These are phyloP conservation scores for Oreamnos americanus DNA, from an alignment of 2,113 vertebrate species.

Conservation along the genomic window DNA sequence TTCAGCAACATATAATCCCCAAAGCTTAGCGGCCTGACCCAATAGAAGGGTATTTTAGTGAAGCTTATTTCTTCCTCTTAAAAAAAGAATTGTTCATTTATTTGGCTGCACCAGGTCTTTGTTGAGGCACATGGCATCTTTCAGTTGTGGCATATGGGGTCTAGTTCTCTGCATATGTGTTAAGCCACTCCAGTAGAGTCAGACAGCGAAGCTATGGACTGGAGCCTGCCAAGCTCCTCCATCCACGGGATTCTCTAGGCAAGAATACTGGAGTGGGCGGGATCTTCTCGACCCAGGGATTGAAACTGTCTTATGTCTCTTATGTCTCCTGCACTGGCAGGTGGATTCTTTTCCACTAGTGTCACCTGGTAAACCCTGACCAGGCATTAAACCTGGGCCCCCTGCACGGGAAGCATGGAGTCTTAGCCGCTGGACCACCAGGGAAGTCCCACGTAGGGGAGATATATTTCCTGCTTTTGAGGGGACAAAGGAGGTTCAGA, in stretches of 20 bases:
- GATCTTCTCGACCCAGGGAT: neutral
- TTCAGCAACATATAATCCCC: neutral
- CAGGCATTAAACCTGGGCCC: neutral
- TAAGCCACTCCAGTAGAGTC: accelerated
- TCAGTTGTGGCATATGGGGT: neutral
- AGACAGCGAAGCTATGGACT: neutral
- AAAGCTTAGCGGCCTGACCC: neutral
- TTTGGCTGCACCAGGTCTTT: neutral
- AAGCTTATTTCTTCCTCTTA: neutral
- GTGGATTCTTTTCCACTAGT: neutral
- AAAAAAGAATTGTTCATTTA: neutral
- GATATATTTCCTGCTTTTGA: neutral
- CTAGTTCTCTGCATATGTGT: neutral
- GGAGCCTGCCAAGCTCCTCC: neutral
- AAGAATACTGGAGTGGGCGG: neutral
- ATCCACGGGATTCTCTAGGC: neutral
- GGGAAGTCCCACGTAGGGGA: neutral
- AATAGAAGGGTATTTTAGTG: accelerated
- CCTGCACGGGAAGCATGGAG: neutral
- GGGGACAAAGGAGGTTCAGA: neutral
- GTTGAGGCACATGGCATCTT: neutral
- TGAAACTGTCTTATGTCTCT: neutral
- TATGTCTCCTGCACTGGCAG: neutral
- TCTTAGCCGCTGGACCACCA: neutral
- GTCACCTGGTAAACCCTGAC: neutral